phyloP scores from a whole-genome alignment of 2,888 invertebrate species.

The Torymus texanus region DNA sequence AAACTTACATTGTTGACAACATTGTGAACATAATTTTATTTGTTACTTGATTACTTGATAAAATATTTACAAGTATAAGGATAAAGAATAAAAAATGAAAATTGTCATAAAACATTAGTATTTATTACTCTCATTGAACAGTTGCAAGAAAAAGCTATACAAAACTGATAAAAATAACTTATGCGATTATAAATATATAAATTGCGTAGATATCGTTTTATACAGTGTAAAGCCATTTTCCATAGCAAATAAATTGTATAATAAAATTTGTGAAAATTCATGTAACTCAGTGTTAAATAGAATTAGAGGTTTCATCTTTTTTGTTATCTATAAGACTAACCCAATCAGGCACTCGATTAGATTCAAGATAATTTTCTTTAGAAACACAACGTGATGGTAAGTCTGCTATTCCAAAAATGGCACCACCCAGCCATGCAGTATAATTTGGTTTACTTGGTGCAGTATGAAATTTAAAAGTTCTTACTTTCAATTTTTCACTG shows the following conservation, averaged over 20 bases:
- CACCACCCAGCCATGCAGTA: constrained; percentile 90
- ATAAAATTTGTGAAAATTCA: constrained; percentile 34
- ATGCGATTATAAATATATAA: constrained; percentile 42
- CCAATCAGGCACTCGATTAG: constrained; percentile 89
- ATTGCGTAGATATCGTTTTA: constrained; percentile 30
- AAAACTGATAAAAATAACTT: constrained; percentile 33
- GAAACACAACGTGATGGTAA: constrained; percentile 83
- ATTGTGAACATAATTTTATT: constrained; percentile 72
- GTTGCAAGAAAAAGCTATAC: constrained; percentile 20
- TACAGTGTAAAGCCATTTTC: constrained; percentile 19
- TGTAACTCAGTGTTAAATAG: constrained; percentile 43
- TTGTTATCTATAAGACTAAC: constrained; percentile 80
- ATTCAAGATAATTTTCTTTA: constrained; percentile 85
- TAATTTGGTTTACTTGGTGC: constrained; percentile 89
- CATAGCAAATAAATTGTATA: constrained; percentile 43
- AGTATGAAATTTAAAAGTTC: constrained; percentile 86
- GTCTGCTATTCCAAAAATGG: constrained; percentile 86
- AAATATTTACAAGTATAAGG: constrained; percentile 30
- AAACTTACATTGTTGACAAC: constrained; percentile 92
- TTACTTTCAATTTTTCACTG: constrained; percentile 79
- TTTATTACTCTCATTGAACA: constrained; percentile 51
- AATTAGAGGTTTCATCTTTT: constrained; percentile 56
- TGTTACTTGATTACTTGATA: constrained; percentile 17
- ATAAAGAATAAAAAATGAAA: constrained; percentile 30
- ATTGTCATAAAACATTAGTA: constrained; percentile 44